Evolutionary conservation across 2,113 vertebrate genomes (phyloP).

Genomic region (Seriola quinqueradiata): DNA sequence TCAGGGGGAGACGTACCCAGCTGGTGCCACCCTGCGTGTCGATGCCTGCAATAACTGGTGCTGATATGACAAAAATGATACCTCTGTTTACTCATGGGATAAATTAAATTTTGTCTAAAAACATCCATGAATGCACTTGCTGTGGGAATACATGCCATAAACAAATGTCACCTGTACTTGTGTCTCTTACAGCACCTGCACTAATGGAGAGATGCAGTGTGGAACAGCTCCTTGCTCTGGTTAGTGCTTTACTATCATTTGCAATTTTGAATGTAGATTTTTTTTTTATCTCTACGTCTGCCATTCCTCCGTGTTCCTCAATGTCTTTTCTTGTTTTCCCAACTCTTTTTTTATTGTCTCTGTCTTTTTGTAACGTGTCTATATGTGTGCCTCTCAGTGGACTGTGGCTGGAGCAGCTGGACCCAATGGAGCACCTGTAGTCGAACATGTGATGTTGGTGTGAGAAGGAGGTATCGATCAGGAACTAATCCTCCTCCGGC

Average conservation of each 20-base stretch:
- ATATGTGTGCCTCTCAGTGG: constrained; percentile 76
- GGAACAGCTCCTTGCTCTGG: constrained; percentile 85
- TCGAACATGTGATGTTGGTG: constrained; percentile 88
- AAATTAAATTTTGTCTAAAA: background rate
- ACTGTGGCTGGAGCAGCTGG: constrained; percentile 92
- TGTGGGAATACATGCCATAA: background rate
- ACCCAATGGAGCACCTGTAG: constrained; percentile 89
- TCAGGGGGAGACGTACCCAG: constrained; percentile 77
- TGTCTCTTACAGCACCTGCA: constrained; percentile 85
- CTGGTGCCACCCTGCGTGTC: constrained; percentile 55
- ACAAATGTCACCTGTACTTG: background rate
- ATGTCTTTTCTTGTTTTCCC: background rate
- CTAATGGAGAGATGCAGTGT: constrained; percentile 88
- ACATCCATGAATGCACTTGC: background rate
- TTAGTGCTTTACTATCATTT: constrained; percentile 54
- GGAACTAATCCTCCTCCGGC: constrained; percentile 82
- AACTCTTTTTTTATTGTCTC: background rate
- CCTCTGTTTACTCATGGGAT: background rate
- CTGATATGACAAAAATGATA: background rate
- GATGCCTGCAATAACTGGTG: constrained; percentile 93
- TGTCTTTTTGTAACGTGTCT: background rate
- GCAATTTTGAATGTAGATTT: background rate
- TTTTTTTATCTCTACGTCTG: background rate
- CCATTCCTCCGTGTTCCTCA: background rate
- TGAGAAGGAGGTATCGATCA: constrained; percentile 85